Conservation (phyloP, 2,113 vertebrate species). For the Cromileptes altivelis region DNA sequence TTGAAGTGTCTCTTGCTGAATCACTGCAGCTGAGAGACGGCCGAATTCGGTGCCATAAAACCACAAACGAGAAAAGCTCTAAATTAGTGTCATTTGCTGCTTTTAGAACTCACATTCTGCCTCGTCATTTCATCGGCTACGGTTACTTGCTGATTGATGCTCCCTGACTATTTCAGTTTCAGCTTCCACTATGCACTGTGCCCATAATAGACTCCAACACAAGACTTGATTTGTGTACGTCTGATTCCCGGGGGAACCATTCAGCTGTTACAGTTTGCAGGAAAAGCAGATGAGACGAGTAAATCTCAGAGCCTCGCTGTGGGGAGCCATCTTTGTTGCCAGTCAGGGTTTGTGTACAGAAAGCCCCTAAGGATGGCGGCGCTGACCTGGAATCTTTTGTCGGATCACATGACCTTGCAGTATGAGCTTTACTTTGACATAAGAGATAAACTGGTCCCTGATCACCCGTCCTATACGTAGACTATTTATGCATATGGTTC, state of each 20-base stretch:
- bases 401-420: constrained; percentile 43
- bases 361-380: constrained; percentile 37
- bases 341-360: constrained; percentile 47
- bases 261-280: constrained; percentile 76
- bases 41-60: constrained; percentile 44
- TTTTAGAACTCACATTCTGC: constrained; percentile 63
- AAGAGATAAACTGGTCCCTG: constrained; percentile 54
- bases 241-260: constrained; percentile 69
- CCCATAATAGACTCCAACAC: constrained; percentile 71
- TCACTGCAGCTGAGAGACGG: constrained; percentile 48
- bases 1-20: constrained; percentile 57
- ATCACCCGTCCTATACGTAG: constrained; percentile 32
- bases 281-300: constrained; percentile 83
- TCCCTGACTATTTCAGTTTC: constrained; percentile 54
- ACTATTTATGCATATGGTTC: constrained; percentile 48
- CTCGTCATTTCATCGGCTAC: constrained; percentile 68
- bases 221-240: constrained; percentile 73
- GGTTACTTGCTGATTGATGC: constrained; percentile 66
- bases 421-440: constrained; percentile 56
- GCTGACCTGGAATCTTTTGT: constrained; percentile 50
- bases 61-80: constrained; percentile 60
- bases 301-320: constrained; percentile 78
- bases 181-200: constrained; percentile 53
- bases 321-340: constrained; percentile 76
- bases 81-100: constrained; percentile 69